Evolutionary conservation across 2,888 invertebrate genomes (phyloP).

Genomic region (Agrochola macilenta): DNA sequence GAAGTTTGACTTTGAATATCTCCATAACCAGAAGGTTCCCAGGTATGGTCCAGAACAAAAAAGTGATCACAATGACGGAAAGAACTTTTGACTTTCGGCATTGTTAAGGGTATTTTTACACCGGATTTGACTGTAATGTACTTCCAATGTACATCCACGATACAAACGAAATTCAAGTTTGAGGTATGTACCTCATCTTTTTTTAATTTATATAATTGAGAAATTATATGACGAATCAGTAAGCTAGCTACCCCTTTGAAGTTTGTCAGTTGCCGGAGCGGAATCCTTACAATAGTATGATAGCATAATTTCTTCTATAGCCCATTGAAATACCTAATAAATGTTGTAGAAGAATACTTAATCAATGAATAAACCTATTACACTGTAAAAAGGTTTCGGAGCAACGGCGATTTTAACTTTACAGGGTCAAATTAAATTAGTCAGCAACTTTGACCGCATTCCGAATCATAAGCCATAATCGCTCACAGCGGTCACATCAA

Average conservation of each 20-base stretch:
- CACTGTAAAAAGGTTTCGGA: constrained; percentile 10
- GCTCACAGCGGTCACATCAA: too few species aligned
- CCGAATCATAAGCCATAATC: too few species aligned
- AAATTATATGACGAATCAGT: background rate
- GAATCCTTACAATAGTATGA: background rate
- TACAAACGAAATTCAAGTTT: background rate
- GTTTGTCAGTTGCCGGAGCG: background rate
- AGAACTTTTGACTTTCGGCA: too few species aligned
- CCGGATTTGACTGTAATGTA: background rate
- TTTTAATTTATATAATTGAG: background rate
- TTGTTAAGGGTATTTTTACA: too few species aligned
- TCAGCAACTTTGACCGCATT: too few species aligned
- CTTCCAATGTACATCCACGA: background rate
- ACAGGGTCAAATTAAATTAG: too few species aligned
- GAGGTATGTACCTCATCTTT: background rate
- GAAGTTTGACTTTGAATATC: too few species aligned
- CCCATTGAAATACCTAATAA: constrained; percentile 21
- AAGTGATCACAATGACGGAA: too few species aligned
- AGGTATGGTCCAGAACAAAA: too few species aligned
- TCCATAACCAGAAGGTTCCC: too few species aligned
- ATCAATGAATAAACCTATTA: constrained; percentile 1
- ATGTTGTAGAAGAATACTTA: constrained; percentile 29
- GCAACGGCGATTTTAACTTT: background rate
- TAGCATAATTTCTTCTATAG: background rate
- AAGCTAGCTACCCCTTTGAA: background rate